Percentiles rank a stretch among this genome's conserved stretches.
Evolutionary conservation across 2,113 vertebrate genomes (phyloP).

Genomic region (Microtus montanus): DNA sequence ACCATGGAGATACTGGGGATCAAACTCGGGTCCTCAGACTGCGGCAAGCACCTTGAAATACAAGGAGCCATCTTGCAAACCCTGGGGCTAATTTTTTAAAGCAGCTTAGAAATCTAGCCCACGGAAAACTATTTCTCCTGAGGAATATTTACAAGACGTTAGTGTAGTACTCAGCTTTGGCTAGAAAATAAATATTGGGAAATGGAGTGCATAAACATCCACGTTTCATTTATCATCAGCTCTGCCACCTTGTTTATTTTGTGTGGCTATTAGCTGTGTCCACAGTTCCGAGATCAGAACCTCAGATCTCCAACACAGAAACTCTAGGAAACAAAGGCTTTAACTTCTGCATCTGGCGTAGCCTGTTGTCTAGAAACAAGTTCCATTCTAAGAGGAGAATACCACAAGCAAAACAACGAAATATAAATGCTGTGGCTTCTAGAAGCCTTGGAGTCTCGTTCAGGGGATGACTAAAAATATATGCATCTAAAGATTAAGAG

Average conservation of each 20-base stretch:
- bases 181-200: constrained; percentile 9
- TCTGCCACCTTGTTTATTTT: background rate
- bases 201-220: background rate
- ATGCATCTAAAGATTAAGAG: background rate
- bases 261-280: background rate
- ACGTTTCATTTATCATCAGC: background rate
- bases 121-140: background rate
- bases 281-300: constrained; percentile 46
- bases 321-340: constrained; percentile 9
- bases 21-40: background rate
- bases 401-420: background rate
- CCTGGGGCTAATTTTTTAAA: background rate
- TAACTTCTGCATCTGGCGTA: background rate
- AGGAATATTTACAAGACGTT: background rate
- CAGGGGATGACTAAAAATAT: background rate
- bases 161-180: background rate
- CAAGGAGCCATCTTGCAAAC: background rate
- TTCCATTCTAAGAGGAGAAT: background rate
- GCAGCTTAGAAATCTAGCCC: constrained; percentile 18
- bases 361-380: background rate
- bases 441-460: background rate
- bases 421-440: background rate
- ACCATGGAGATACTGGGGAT: background rate
- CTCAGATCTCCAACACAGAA: constrained; percentile 11
- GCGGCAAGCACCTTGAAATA: too few relatives aligned